phyloP scores from a whole-genome alignment of 2,888 invertebrate genomes.

The Pycnomerus fuliginosus region DNA sequence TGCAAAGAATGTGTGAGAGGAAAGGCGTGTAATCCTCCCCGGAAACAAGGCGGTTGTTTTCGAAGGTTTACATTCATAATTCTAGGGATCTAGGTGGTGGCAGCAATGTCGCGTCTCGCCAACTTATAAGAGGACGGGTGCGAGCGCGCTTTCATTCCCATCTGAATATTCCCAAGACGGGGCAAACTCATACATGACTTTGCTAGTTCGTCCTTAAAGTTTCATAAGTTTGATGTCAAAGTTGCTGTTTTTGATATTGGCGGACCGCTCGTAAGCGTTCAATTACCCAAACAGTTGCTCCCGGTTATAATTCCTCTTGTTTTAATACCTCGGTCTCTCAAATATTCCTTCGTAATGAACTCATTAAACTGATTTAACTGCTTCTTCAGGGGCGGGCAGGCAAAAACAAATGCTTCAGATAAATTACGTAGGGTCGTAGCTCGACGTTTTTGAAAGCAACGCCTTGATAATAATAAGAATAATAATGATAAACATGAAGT shows the following conservation, averaged over 20 bases:
- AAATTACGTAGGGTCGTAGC: conserved; percentile 4
- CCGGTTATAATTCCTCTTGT: conserved; percentile 28
- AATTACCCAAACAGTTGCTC: conserved; percentile 32
- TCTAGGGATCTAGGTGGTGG: conserved; percentile 25
- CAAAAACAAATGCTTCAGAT: conserved; percentile 17
- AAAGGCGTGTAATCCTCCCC: conserved; percentile 20
- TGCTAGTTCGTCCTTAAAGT: conserved; percentile 18
- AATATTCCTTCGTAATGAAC: conserved; percentile 35
- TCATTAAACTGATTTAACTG: conserved; percentile 42
- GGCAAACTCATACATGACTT: conserved; percentile 27
- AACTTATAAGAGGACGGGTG: conserved; percentile 12
- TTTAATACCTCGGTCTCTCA: conserved; percentile 26
- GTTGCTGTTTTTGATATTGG: conserved; percentile 21
- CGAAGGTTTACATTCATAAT: conserved; percentile 29
- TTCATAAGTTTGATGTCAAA: conserved; percentile 23
- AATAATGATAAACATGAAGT: no score
- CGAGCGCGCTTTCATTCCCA: conserved; percentile 21
- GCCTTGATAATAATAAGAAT: no score
- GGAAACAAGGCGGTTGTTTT: conserved; percentile 24
- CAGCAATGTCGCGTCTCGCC: conserved; percentile 8
- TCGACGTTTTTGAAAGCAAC: no score
- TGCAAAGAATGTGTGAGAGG: conserved; percentile 7
- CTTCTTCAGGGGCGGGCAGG: conserved; percentile 10
- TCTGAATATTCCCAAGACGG: conserved; percentile 28
- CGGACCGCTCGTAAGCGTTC: conserved; percentile 23